phyloP scores from a whole-genome alignment of 2,888 invertebrate species.

The Aradus depressus region DNA sequence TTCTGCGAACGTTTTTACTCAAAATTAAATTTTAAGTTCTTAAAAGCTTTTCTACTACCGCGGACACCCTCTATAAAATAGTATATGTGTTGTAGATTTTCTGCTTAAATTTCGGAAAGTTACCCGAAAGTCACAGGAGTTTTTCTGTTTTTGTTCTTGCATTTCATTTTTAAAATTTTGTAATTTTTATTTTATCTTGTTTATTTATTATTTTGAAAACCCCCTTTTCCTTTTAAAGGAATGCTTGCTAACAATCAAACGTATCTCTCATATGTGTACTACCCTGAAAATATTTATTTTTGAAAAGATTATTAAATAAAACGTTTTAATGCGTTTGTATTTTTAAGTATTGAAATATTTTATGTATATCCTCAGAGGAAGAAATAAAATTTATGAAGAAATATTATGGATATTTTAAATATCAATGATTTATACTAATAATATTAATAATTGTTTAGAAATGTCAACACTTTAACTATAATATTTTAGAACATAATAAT shows the following conservation, averaged over 20 bases:
- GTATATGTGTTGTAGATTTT: too few species aligned
- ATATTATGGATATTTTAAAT: slow-evolving; percentile 14
- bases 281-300: too few species aligned
- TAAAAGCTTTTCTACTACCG: too few species aligned
- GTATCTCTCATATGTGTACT: slow-evolving; percentile 22
- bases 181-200: slow-evolving; percentile 10
- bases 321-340: background rate
- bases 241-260: slow-evolving; percentile 26
- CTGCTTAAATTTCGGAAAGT: slow-evolving; percentile 11
- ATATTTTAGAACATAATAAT: background rate
- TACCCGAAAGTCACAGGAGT: background rate
- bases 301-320: too few species aligned
- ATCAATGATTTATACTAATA: slow-evolving; percentile 3
- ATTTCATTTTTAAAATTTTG: too few species aligned
- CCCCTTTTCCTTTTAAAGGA: slow-evolving; percentile 5
- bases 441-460: slow-evolving; percentile 11
- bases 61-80: too few species aligned
- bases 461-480: background rate
- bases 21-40: too few species aligned
- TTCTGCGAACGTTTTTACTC: too few species aligned
- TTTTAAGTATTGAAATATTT: slow-evolving; percentile 2
- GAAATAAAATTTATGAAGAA: background rate
- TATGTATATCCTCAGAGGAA: slow-evolving; percentile 4
- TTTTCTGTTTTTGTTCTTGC: slow-evolving; percentile 5
- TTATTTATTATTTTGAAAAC: slow-evolving; percentile 5